Base-by-base conservation (phyloP, 2,113 vertebrate species). In the Psittacus erithacus region DNA sequence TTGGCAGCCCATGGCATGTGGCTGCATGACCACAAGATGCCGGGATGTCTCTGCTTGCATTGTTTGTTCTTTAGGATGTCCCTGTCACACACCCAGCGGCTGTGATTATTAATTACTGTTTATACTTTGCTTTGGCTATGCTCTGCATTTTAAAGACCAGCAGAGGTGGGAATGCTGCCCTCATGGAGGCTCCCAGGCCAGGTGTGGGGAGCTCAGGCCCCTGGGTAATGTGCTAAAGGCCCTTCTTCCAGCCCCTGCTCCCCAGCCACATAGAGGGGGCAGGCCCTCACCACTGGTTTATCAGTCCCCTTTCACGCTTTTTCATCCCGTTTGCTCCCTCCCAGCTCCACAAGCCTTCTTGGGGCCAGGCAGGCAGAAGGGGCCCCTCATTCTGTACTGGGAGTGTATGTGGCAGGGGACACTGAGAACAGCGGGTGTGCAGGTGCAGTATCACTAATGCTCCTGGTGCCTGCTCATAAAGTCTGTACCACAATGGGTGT, bases 31-130 rank as follows among this genome's bases (percentile, higher is more conserved):
- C 89, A 85, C 33, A 3, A 96, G 91, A 85, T 91, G 86, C 92
- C 78, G 4, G 93, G 92, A 89, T 95, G 90, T 96, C 92, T 96
- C 81, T 5, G 4, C 31, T 88, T 0, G 0, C 38, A 31, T 41
- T 80, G 71, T 94, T 96, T 93, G 38, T 90, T 75, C 90, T 82
- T 65, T 82, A 92, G 86, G 76, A 68, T 83, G 78, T 93, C 88
- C 71, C 71, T 75, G 67, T 92, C 94, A 94, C 87, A 92, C 80
- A 22, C 69, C 91, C 84, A 81, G 46, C 77, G 49, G 83, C 82
- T 96, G 52, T 69, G 82, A 85, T 86, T 93, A 93, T 95, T 97
- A 97, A 97, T 96, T 95, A 85, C 76, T 96, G 70, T 94, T 95
- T 97, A 82, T 95, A 79, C 71, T 75, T 88, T 29, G 47, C 53